These are phyloP conservation scores for Anastrepha ludens DNA, from an alignment of 1,140 invertebrate genomes.

Conservation along the genomic window DNA sequence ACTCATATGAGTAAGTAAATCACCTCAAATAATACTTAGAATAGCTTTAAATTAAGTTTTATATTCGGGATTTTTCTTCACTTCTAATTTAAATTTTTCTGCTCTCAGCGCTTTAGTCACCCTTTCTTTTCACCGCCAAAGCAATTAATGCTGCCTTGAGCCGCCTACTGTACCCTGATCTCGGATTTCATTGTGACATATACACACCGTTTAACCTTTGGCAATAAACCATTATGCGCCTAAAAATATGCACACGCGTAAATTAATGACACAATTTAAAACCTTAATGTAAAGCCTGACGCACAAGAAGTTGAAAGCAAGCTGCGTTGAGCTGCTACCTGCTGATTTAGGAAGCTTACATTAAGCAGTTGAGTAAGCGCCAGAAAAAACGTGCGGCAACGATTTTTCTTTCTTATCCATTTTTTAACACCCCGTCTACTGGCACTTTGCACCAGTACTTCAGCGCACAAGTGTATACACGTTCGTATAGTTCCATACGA, in stretches of 20 bases:
- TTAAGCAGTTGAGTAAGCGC: slow-evolving; percentile 30
- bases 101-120: no score
- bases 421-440: not conserved
- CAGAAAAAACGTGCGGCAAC: not conserved
- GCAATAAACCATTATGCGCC: not conserved
- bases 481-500: not conserved
- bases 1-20: no score
- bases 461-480: not conserved
- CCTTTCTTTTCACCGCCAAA: not conserved
- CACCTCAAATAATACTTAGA: no score
- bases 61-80: no score
- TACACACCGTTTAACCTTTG: not conserved
- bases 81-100: no score
- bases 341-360: not conserved
- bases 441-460: not conserved
- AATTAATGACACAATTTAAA: slow-evolving; percentile 50
- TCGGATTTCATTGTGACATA: not conserved
- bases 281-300: slow-evolving; percentile 27
- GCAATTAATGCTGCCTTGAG: not conserved
- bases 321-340: not conserved
- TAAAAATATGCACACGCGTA: slow-evolving; percentile 36
- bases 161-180: not conserved
- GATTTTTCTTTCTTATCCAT: slow-evolving; percentile 5
- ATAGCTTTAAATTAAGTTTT: no score
- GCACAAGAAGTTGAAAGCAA: not conserved